A percentile compares a stretch with the other conserved stretches of the same genome.
These are phyloP conservation scores for Regulus satrapa DNA, from an alignment of 2,113 vertebrate species.

Conservation along the genomic window DNA sequence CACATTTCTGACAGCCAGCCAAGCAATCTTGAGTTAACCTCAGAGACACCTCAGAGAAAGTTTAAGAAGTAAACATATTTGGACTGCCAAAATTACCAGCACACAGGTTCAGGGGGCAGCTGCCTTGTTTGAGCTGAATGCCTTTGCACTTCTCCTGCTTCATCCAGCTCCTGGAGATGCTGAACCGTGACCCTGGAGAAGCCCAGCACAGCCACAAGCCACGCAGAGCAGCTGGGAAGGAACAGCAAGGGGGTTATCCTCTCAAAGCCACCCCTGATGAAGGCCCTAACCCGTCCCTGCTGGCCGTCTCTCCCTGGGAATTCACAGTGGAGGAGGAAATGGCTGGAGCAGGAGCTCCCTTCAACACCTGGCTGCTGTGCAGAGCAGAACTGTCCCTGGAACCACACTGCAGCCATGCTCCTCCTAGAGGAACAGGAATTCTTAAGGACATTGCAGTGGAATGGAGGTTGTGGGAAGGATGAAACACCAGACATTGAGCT, in stretches of 20 bases:
- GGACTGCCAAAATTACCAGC: not conserved
- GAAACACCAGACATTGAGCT: not conserved
- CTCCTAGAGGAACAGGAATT: not conserved
- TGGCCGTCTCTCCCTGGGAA: not conserved
- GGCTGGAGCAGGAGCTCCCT: not conserved
- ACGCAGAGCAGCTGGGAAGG: not conserved
- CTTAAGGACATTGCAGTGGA: not conserved
- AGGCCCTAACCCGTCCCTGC: not conserved
- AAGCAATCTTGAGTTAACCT: not conserved
- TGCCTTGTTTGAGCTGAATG: not conserved
- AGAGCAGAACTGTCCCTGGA: not conserved
- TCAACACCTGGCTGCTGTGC: not conserved
- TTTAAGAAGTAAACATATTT: not conserved
- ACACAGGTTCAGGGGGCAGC: not conserved
- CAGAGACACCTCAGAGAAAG: not conserved
- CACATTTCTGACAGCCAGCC: not conserved
- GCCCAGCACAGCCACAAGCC: not conserved
- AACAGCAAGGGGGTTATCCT: not conserved
- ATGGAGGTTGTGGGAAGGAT: not conserved
- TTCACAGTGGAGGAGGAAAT: not conserved
- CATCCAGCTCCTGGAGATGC: not conserved
- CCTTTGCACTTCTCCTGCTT: not conserved
- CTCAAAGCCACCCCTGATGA: not conserved
- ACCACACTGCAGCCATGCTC: not conserved
- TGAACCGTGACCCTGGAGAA: not conserved